These are phyloP conservation scores for Cotesia chilonis DNA, from an alignment of 1,140 invertebrate species.

Conservation along the genomic window DNA sequence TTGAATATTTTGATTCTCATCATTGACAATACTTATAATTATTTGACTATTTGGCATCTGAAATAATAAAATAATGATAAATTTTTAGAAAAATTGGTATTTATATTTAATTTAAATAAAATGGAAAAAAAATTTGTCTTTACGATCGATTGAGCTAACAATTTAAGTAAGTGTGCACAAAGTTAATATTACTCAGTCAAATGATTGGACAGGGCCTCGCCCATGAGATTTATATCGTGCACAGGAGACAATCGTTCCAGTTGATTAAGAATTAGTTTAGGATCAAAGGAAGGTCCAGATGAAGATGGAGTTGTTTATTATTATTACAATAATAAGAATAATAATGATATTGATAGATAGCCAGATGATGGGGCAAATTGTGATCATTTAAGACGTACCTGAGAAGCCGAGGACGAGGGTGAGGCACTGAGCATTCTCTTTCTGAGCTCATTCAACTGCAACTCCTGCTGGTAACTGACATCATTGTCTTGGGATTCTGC, in stretches of 20 bases:
- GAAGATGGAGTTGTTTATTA: no score
- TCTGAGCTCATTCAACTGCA: slow-evolving; percentile 54
- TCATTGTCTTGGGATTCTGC: slow-evolving; percentile 52
- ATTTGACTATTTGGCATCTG: slow-evolving; percentile 9
- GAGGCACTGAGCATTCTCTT: slow-evolving; percentile 51
- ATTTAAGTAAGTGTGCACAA: neutral
- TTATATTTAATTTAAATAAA: neutral
- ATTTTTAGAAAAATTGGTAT: neutral
- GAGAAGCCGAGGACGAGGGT: slow-evolving; percentile 43
- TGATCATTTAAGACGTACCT: slow-evolving; percentile 38
- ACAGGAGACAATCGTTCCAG: slow-evolving; percentile 1
- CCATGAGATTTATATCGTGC: neutral
- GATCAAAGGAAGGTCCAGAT: slow-evolving; percentile 6
- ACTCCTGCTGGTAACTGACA: slow-evolving; percentile 53
- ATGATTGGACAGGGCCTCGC: neutral
- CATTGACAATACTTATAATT: neutral
- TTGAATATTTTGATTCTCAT: slow-evolving; percentile 14
- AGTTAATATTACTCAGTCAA: neutral
- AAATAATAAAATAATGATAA: neutral
- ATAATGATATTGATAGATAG: neutral
- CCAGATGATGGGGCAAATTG: neutral
- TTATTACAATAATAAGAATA: no score
- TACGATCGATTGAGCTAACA: no score
- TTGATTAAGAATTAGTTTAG: neutral
- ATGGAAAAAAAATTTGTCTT: neutral